phyloP scores from a whole-genome alignment of 2,797 vertebrate genomes.

The Esox masquinongy region DNA sequence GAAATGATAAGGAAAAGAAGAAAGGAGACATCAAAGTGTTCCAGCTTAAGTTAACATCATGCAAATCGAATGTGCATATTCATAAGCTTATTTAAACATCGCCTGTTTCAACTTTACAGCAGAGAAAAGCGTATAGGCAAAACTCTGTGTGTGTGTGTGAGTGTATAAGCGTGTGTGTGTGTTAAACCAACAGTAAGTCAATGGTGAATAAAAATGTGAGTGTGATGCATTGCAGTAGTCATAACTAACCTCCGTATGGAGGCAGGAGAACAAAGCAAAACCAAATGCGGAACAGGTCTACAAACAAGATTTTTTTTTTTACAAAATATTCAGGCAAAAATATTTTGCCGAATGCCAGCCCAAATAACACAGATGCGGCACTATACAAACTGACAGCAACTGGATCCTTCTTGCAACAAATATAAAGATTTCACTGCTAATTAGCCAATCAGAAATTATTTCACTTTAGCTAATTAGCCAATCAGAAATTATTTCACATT shows the following conservation, averaged over 20 bases:
- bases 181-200: slow-evolving; percentile 55
- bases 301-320: slow-evolving; percentile 23
- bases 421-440: neutral
- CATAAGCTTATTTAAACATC: slow-evolving; percentile 64
- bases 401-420: neutral
- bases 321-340: slow-evolving; percentile 40
- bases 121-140: slow-evolving; percentile 18
- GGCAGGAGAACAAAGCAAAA: slow-evolving; percentile 31
- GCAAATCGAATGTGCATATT: slow-evolving; percentile 71
- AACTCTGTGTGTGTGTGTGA: slow-evolving; percentile 30
- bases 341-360: neutral
- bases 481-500: neutral
- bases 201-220: slow-evolving; percentile 74
- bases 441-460: neutral
- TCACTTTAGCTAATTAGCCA: neutral
- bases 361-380: neutral
- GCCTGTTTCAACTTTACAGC: slow-evolving; percentile 42
- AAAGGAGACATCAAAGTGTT: slow-evolving; percentile 14
- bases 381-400: neutral
- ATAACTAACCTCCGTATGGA: slow-evolving; percentile 60
- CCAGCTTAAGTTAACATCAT: slow-evolving; percentile 20
- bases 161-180: slow-evolving; percentile 30
- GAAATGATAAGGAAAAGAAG: neutral
- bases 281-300: slow-evolving; percentile 6
- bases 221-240: slow-evolving; percentile 77